phyloP scores from a whole-genome alignment of 2,888 invertebrate species.

The Nasonia oneida region DNA sequence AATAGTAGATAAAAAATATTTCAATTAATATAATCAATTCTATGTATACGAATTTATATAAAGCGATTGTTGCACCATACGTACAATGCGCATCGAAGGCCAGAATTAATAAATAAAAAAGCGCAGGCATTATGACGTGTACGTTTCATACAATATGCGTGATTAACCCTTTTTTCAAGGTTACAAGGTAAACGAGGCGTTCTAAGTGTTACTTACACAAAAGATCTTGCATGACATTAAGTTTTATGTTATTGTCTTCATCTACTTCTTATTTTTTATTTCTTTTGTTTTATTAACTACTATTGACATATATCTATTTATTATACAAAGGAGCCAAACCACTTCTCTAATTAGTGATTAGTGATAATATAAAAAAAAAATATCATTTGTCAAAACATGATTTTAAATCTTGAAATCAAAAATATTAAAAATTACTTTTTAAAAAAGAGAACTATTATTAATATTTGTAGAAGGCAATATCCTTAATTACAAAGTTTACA shows the following conservation, averaged over 20 bases:
- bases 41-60: conserved; percentile 42
- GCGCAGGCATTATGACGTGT: conserved; percentile 26
- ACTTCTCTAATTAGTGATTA: conserved; percentile 50
- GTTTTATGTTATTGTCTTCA: conserved; percentile 61
- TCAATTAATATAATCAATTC: conserved; percentile 28
- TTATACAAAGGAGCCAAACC: conserved; percentile 54
- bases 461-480: conserved; percentile 47
- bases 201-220: conserved; percentile 28
- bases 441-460: conserved; percentile 2
- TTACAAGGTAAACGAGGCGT: conserved; percentile 14
- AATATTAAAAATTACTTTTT: background rate
- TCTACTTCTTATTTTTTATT: conserved; percentile 50
- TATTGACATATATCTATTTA: conserved; percentile 60
- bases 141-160: conserved; percentile 23
- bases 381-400: background rate
- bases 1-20: conserved; percentile 8
- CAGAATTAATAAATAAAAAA: conserved; percentile 33
- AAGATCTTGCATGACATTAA: conserved; percentile 50
- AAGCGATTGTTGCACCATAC: conserved; percentile 36
- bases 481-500: conserved; percentile 58
- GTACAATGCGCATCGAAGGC: conserved; percentile 61
- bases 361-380: conserved; percentile 18
- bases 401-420: conserved; percentile 30
- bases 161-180: conserved; percentile 20
- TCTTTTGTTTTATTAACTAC: conserved; percentile 50